Conservation (phyloP, 2,888 invertebrate genomes). For the Sarcophaga variegata region DNA sequence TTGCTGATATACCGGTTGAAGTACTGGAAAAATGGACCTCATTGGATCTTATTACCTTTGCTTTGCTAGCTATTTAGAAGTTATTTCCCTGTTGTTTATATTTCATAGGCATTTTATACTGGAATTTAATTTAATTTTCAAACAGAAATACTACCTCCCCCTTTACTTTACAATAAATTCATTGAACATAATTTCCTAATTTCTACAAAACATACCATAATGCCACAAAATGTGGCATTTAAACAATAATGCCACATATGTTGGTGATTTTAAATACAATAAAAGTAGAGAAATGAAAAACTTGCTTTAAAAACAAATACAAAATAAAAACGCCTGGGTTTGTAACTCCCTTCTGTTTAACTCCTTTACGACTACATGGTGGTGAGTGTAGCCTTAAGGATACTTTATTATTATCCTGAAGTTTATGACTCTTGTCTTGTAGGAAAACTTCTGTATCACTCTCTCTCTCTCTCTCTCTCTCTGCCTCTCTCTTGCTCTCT, state of each 20-base stretch:
- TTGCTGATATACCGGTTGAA: no score
- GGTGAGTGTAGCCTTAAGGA: constrained; percentile 7
- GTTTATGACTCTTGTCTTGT: constrained; percentile 42
- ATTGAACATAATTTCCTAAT: not conserved
- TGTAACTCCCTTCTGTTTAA: no score
- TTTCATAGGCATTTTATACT: no score
- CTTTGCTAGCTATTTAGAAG: no score
- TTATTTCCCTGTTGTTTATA: no score
- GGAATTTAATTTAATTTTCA: not conserved
- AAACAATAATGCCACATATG: not conserved
- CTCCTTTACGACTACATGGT: not conserved
- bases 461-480: no score
- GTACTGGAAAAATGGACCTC: no score
- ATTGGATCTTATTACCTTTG: no score
- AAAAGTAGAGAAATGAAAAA: not conserved
- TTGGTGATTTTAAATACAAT: not conserved
- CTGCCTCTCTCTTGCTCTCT: not conserved
- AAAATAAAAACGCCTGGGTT: not conserved
- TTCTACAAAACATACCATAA: not conserved
- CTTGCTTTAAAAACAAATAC: not conserved
- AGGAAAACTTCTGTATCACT: not conserved
- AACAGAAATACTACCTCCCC: not conserved
- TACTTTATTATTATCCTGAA: constrained; percentile 40
- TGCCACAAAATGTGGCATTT: not conserved
- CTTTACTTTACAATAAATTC: not conserved